These are phyloP conservation scores for Rhinoderma darwinii DNA, from an alignment of 2,113 vertebrate species.

Conservation along the genomic window DNA sequence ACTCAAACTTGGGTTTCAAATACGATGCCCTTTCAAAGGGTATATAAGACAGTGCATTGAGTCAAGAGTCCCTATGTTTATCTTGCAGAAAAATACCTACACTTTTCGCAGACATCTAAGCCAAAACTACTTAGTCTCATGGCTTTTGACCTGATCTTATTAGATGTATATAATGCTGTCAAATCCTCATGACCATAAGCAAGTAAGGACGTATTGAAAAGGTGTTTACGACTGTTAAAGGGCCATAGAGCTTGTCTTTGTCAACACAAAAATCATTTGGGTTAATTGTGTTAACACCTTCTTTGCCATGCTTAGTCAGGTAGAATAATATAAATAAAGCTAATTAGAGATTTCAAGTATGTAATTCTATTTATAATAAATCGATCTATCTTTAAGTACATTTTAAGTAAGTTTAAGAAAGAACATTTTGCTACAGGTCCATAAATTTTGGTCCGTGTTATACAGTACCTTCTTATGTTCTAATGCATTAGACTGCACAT, in stretches of 20 bases:
- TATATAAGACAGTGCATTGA: slow-evolving; percentile 54
- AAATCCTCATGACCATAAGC: slow-evolving; percentile 66
- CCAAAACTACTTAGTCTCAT: slow-evolving; percentile 72
- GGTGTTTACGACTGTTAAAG: slow-evolving; percentile 77
- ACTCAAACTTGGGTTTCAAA: slow-evolving; percentile 59
- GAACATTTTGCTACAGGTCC: too few species aligned
- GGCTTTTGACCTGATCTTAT: slow-evolving; percentile 78
- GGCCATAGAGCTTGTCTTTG: slow-evolving; percentile 71
- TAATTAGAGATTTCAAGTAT: not conserved
- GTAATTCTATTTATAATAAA: not conserved
- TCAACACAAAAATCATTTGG: slow-evolving; percentile 72
- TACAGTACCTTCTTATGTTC: too few species aligned
- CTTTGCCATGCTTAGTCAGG: not conserved
- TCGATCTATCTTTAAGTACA: too few species aligned
- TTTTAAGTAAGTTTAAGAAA: too few species aligned
- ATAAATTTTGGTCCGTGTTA: too few species aligned
- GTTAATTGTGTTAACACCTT: slow-evolving; percentile 65
- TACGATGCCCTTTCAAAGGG: slow-evolving; percentile 61
- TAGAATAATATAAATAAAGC: not conserved
- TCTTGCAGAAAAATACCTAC: slow-evolving; percentile 58
- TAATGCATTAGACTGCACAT: too few species aligned
- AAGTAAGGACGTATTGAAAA: slow-evolving; percentile 72
- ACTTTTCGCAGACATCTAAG: slow-evolving; percentile 68
- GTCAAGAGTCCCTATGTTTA: slow-evolving; percentile 65
- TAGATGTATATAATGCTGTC: slow-evolving; percentile 73